Evolutionary conservation across 2,797 vertebrate genomes (phyloP), one percentile per base, ranked within the genome.

Genomic region (Danio aesculapii): DNA sequence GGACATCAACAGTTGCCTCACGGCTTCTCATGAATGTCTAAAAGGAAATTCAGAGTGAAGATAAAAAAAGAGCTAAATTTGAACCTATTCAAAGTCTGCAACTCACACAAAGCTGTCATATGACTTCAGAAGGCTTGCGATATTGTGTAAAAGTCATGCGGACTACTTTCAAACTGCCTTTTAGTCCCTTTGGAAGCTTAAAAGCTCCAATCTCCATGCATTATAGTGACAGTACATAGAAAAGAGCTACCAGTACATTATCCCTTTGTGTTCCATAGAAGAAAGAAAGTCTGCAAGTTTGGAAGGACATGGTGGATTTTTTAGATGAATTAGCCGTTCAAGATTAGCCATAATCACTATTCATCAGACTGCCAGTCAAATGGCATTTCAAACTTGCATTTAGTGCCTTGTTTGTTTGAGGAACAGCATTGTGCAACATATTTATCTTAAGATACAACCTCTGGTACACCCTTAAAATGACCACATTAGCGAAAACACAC

Each of bases 341-440:
- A 21, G 41, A 21, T 46, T 7, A 50, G 16, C 10, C 19, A 52
- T 19, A 75, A 44, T 57, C 7, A 3, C 6, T 55, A 16, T 71
- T n/a, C 30, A 71, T 43, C 50, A 55, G 9, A 12, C 16, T 13
- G 52, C 8, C 16, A 19, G 12, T 46, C 13, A 8, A 39, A 21
- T 66, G 50, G 8, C 12, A 17, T 57, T 76, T 57, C 8, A 67
- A 17, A 46, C 46, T 62, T 61, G 5, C 0, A 11, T 30, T 59
- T 74, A 43, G 13, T 52, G 21, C 21, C 67, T 19, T n/a, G 19
- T 52, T 76, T 44, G 39, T 76, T 64, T 44, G 12, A 44, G n/a
- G 39, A 75, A 53, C 61, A 46, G 13, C 64, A 16, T 0, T 9
- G n/a, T 76, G 49, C n/a, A 55, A 14, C 41, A 0, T 66, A n/a